Conservation (phyloP, 2,888 invertebrate species). For the Napeogenes inachia region DNA sequence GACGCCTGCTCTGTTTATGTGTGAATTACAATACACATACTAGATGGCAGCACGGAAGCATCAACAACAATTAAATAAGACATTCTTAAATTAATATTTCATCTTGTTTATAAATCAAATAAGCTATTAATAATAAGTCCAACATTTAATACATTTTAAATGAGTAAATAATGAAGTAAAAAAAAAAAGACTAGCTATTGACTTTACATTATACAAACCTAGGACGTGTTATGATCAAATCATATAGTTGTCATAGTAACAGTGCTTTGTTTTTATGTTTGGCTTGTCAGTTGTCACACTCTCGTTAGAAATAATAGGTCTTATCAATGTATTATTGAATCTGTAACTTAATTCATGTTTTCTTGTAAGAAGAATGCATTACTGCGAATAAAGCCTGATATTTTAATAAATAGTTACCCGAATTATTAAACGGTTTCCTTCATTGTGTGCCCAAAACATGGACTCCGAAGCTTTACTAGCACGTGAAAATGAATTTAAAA, state of each 20-base stretch:
- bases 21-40: constrained; percentile 10
- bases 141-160: neutral
- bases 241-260: constrained; percentile 17
- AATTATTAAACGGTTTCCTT: no score
- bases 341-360: no score
- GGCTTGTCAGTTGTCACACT: neutral
- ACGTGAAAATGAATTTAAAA: constrained; percentile 68
- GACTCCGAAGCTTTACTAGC: constrained; percentile 62
- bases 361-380: no score
- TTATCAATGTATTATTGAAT: neutral
- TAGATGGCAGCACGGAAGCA: constrained; percentile 55
- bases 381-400: no score
- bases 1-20: constrained; percentile 41
- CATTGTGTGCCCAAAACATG: constrained; percentile 41
- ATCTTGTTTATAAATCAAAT: neutral
- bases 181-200: constrained; percentile 12
- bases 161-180: neutral
- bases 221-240: neutral
- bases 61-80: constrained; percentile 44
- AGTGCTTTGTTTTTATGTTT: neutral
- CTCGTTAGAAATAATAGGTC: neutral
- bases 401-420: no score
- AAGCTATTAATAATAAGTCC: neutral
- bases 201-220: neutral
- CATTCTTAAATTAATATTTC: neutral